A percentile compares a stretch with the other conserved stretches of the same genome.
Conservation (phyloP, 2,113 vertebrate genomes). For the Labrus mixtus region DNA sequence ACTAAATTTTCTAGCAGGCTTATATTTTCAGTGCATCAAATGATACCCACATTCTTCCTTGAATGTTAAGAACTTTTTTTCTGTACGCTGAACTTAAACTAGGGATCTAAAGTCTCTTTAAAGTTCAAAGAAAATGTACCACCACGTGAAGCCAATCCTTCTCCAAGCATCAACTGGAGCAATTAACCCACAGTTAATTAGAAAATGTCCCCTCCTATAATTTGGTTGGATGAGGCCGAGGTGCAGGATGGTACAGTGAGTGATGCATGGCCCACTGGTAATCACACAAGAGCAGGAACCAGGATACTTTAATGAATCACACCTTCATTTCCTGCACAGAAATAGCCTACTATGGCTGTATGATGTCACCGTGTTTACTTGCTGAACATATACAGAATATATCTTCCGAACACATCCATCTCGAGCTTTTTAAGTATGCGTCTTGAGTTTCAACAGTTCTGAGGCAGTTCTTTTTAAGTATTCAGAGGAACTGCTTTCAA, state of each 20-base stretch:
- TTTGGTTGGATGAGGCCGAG: constrained; percentile 60
- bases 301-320: constrained; percentile 73
- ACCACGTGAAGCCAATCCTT: constrained; percentile 52
- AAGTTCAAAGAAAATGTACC: constrained; percentile 41
- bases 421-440: constrained; percentile 43
- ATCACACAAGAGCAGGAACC: constrained; percentile 73
- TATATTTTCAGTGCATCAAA: background rate
- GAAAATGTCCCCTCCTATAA: constrained; percentile 67
- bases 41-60: background rate
- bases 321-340: constrained; percentile 71
- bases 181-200: constrained; percentile 83
- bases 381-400: constrained; percentile 48
- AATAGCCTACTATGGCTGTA: constrained; percentile 69
- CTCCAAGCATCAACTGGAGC: constrained; percentile 51
- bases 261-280: constrained; percentile 76
- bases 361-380: constrained; percentile 71
- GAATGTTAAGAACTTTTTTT: background rate
- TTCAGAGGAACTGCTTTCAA: constrained; percentile 21
- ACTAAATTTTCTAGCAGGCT: background rate
- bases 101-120: constrained; percentile 1
- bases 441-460: constrained; percentile 47
- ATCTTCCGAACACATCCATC: constrained; percentile 44
- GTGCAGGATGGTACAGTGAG: constrained; percentile 58
- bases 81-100: background rate
- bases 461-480: constrained; percentile 36